Evolutionary conservation across 2,797 vertebrate genomes (phyloP).

Genomic region (Aythya fuligula): DNA sequence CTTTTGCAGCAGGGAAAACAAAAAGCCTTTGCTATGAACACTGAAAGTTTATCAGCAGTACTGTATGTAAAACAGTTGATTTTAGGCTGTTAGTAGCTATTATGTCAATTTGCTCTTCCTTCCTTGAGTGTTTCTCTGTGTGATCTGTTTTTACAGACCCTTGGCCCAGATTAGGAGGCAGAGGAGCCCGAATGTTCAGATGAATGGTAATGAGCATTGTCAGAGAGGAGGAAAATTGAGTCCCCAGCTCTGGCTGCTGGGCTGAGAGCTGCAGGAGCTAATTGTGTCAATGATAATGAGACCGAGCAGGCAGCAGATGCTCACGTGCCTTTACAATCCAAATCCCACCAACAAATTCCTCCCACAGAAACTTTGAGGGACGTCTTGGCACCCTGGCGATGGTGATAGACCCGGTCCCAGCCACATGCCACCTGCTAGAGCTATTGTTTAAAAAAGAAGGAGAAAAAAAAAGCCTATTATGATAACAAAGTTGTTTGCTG

Average conservation of each 20-base stretch:
- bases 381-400: constrained; percentile 83
- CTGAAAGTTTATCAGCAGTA: background rate
- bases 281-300: constrained; percentile 92
- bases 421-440: constrained; percentile 92
- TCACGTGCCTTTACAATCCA: constrained; percentile 96
- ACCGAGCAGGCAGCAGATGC: constrained; percentile 91
- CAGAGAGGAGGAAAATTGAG: constrained; percentile 73
- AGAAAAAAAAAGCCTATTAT: constrained; percentile 80
- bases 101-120: constrained; percentile 17
- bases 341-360: constrained; percentile 85
- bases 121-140: background rate
- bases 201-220: constrained; percentile 78
- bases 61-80: background rate
- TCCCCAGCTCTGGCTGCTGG: constrained; percentile 70
- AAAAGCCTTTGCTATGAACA: background rate
- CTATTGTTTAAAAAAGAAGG: constrained; percentile 82
- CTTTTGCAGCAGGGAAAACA: background rate
- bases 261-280: constrained; percentile 82
- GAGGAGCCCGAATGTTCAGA: constrained; percentile 52
- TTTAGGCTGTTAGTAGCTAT: background rate
- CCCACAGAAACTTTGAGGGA: constrained; percentile 80
- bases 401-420: constrained; percentile 73
- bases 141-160: constrained; percentile 46
- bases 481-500: constrained; percentile 89
- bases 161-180: background rate